Evolutionary conservation across 2,797 vertebrate species (phyloP), one percentile per base, ranked within the genome.

Genomic region (Intellagama lesueurii): DNA sequence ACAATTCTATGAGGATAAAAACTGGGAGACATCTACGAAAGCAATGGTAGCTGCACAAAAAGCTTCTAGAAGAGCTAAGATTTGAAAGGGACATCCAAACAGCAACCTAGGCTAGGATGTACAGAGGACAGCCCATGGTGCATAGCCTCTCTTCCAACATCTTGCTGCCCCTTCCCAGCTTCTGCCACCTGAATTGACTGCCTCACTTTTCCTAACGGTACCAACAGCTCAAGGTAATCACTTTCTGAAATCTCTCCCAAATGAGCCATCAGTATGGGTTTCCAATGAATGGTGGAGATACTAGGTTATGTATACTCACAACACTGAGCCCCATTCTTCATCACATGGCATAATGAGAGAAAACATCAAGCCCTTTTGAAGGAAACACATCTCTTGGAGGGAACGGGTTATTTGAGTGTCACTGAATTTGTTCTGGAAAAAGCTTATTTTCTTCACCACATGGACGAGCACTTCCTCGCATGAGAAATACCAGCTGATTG

Each of bases 401-500:
- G 92, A 91, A 88, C 64, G 28, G 44, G 91, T 91, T 93, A 60
- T 72, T 66, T 60, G 30, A 85, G 70, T 68, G 56, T 85, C 28
- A 4, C 79, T 69, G 66, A 82, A 91, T 82, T 47, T 84, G 81
- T 88, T 90, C 86, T 47, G 78, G 69, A 88, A 88, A 82, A 26
- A 82, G 83, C 79, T 88, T 85, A 68, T 72, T 88, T 72, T 86
- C 87, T 83, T 77, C 60, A 47, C 79, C 82, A 82, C 49, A 70
- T 70, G 82, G 90, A 88, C 88, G 79, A 91, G 87, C 69, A 64
- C 78, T 60, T 90, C 89, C 85, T 88, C 64, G 72, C 93, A 16
- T 88, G 77, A 0, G 0, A 90, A 89, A 81, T 83, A 91, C 87
- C 90, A 92, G 80, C 77, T 90, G 88, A 93, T 93, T 92, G 89